Conservation (phyloP, 2,888 invertebrate species). For the Acanthoscelides obtectus region DNA sequence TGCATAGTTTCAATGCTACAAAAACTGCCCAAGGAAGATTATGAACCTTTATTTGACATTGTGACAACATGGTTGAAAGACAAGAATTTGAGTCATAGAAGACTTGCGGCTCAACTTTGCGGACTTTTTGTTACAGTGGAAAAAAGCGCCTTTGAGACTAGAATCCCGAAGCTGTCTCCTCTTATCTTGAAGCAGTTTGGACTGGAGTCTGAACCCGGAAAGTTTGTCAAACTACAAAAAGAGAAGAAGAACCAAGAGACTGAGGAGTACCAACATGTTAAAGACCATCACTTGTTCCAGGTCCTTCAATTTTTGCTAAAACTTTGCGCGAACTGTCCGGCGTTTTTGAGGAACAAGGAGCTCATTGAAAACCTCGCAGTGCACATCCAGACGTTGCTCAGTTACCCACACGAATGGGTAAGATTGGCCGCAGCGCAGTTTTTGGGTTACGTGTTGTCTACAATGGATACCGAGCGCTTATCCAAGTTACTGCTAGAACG, state of each 20-base stretch:
- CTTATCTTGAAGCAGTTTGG: slow-evolving; percentile 46
- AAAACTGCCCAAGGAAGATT: slow-evolving; percentile 53
- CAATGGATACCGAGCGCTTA: slow-evolving; percentile 59
- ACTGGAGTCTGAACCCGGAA: slow-evolving; percentile 47
- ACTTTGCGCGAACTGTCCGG: slow-evolving; percentile 60
- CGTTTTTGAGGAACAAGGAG: slow-evolving; percentile 52
- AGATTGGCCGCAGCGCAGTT: slow-evolving; percentile 72
- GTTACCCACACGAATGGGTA: slow-evolving; percentile 85
- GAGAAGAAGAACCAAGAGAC: slow-evolving; percentile 28
- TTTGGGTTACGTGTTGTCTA: slow-evolving; percentile 65
- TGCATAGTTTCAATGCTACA: slow-evolving; percentile 67
- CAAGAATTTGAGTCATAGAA: slow-evolving; percentile 62
- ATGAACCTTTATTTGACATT: slow-evolving; percentile 67
- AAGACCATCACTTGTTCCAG: slow-evolving; percentile 73
- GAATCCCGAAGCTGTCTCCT: slow-evolving; percentile 60
- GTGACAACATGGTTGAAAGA: slow-evolving; percentile 66
- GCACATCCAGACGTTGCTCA: slow-evolving; percentile 66
- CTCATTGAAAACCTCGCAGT: slow-evolving; percentile 59
- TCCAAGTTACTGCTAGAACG: slow-evolving; percentile 47
- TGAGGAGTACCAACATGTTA: slow-evolving; percentile 58
- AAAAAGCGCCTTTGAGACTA: slow-evolving; percentile 61
- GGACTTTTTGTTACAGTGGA: slow-evolving; percentile 78
- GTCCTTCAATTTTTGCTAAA: slow-evolving; percentile 66
- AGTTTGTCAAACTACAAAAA: slow-evolving; percentile 54
- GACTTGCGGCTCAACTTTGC: slow-evolving; percentile 72